Evolutionary conservation across 2,888 invertebrate species (phyloP).

Genomic region (Spodoptera picta): DNA sequence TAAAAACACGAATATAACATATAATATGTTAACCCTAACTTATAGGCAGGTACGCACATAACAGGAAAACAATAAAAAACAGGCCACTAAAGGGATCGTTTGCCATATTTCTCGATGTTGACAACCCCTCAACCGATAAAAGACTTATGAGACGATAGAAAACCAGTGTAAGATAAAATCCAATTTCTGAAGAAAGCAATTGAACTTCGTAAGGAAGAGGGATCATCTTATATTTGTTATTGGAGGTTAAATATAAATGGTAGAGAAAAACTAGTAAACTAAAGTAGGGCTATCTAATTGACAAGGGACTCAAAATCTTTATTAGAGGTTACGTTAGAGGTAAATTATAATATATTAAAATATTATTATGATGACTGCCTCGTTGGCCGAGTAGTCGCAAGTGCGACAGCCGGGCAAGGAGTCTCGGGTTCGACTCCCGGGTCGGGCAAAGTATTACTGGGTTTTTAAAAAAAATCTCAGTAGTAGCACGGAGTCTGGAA

Average conservation of each 20-base stretch:
- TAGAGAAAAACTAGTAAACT: conserved; percentile 42
- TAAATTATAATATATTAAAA: conserved; percentile 14
- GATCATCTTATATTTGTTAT: conserved; percentile 38
- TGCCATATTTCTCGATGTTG: conserved; percentile 56
- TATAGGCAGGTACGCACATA: no score
- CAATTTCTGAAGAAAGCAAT: conserved; percentile 28
- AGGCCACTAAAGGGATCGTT: conserved; percentile 25
- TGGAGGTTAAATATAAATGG: conserved; percentile 43
- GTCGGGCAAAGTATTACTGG: no score
- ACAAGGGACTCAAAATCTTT: conserved; percentile 35
- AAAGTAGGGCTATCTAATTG: conserved; percentile 46
- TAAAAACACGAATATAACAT: no score
- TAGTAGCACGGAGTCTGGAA: no score
- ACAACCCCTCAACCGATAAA: conserved; percentile 46
- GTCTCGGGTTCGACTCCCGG: no score
- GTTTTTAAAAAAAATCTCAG: no score
- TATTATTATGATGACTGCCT: conserved; percentile 4
- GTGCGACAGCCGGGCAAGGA: no score
- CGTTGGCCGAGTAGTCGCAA: no score
- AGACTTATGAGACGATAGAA: conserved; percentile 54
- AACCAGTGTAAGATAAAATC: conserved; percentile 45
- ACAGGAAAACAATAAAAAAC: conserved; percentile 4
- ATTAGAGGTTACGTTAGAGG: conserved; percentile 18
- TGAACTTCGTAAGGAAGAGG: background rate
- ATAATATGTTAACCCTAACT: no score